Base-by-base conservation (phyloP, 2,113 vertebrate genomes). In the Macheiramphus alcinus region DNA sequence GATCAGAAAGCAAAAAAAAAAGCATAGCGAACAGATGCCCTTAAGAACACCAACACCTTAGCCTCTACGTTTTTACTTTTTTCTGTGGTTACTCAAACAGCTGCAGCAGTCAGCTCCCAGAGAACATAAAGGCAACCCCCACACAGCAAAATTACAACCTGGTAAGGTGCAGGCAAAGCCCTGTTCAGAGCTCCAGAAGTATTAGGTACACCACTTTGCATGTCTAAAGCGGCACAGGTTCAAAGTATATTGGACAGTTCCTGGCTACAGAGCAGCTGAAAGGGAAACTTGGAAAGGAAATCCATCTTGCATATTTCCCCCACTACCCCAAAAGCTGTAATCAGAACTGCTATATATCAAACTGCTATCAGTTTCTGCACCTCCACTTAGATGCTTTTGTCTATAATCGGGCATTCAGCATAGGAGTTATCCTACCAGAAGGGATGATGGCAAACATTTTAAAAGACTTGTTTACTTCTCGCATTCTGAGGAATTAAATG, bases 131-230 rank as follows among this genome's bases (percentile, higher is more conserved):
- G 32, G 5, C 59, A 82, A 43, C 32, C 12, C 4, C 0, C 53
- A 6, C 3, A 43, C 4, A 5, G 55, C 48, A 38, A 32, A 23
- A 47, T 48, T 61, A 40, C 75, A 80, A 5, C 34, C 45, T 13
- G 3, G 3, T 9, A 36, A 65, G 47, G 40, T 18, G 11, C 27
- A 45, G 6, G 62, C 76, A 34, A 42, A 68, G 42, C 26, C 23
- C 22, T 14, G 11, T 13, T 40, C 40, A 45, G 27, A n/a, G 32
- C 55, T 80, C 61, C 20, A 27, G 20, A 9, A 22, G 20, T 17
- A 7, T 10, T 5, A 34, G 45, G 32, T 18, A 55, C 10, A 2
- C 7, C 36, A 16, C 45, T 31, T 18, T 1, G 4, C 13, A 3
- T 1, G 5, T 3, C 38, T 68, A 12, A 58, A 70, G 23, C 5